Evolutionary conservation across 2,797 vertebrate genomes (phyloP).

Genomic region (Paedocypris micromegethes): DNA sequence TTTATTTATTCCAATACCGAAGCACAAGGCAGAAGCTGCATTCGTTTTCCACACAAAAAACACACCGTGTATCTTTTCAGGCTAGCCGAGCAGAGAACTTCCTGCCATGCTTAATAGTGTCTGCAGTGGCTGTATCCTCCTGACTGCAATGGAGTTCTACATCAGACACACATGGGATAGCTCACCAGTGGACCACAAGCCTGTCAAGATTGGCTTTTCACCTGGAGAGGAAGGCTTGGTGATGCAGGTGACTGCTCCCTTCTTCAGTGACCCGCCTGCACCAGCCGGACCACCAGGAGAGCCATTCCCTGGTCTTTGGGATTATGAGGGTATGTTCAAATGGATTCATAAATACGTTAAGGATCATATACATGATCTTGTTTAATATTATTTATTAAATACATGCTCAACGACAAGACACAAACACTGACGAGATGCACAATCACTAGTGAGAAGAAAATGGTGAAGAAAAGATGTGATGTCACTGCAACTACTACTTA

Average conservation of each 20-base stretch:
- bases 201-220: constrained; percentile 68
- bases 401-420: no score
- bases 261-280: constrained; percentile 82
- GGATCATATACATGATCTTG: no score
- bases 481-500: no score
- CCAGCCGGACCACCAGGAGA: constrained; percentile 71
- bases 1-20: no score
- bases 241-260: constrained; percentile 76
- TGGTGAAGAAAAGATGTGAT: no score
- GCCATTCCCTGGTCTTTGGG: constrained; percentile 80
- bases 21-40: no score
- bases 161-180: constrained; percentile 82
- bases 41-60: background rate
- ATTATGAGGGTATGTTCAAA: constrained; percentile 76
- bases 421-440: no score
- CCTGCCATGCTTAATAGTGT: constrained; percentile 13
- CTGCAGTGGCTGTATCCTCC: constrained; percentile 4
- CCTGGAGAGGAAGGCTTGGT: constrained; percentile 67
- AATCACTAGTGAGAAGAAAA: no score
- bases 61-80: constrained; percentile 3
- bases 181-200: constrained; percentile 72
- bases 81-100: background rate
- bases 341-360: background rate
- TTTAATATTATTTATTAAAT: no score
- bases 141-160: constrained; percentile 73